These are phyloP conservation scores for Vireo altiloquus DNA, from an alignment of 2,113 vertebrate species.

Conservation along the genomic window DNA sequence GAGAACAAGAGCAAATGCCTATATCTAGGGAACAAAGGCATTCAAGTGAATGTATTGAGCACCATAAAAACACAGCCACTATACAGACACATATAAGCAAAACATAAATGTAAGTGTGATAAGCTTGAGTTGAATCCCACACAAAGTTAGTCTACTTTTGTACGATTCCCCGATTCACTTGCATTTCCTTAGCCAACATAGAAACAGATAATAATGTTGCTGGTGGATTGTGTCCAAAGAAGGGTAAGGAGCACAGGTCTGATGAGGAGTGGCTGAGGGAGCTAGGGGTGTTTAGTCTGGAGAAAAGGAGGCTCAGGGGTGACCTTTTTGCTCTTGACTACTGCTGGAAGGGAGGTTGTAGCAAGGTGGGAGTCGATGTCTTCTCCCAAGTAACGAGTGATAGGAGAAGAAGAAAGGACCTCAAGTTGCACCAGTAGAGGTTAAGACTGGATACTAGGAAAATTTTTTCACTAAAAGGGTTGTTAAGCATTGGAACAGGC, in stretches of 20 bases:
- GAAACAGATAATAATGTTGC: not conserved
- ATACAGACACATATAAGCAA: not conserved
- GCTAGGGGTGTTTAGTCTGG: not conserved
- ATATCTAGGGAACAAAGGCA: not conserved
- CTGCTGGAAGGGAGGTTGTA: not conserved
- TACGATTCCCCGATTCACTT: not conserved
- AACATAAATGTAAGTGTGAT: not conserved
- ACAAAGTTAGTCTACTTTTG: not conserved
- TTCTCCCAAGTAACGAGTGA: rapidly evolving
- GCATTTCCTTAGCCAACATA: not conserved
- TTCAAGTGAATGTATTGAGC: not conserved
- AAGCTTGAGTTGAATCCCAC: not conserved
- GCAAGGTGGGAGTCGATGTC: rapidly evolving
- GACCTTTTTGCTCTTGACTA: too few species aligned
- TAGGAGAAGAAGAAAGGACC: not conserved
- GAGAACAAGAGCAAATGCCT: not conserved
- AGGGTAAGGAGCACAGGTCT: not conserved
- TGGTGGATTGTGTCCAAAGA: not conserved
- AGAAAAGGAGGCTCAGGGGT: not conserved
- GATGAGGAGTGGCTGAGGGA: not conserved
- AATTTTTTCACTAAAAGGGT: not conserved
- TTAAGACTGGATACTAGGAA: not conserved
- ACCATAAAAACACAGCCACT: not conserved
- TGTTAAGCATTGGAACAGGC: not conserved
- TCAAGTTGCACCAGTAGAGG: not conserved